Percentiles rank a stretch among this genome's conserved stretches.
Conservation (phyloP, 2,888 invertebrate species). For the Sylvicola cinctus region DNA sequence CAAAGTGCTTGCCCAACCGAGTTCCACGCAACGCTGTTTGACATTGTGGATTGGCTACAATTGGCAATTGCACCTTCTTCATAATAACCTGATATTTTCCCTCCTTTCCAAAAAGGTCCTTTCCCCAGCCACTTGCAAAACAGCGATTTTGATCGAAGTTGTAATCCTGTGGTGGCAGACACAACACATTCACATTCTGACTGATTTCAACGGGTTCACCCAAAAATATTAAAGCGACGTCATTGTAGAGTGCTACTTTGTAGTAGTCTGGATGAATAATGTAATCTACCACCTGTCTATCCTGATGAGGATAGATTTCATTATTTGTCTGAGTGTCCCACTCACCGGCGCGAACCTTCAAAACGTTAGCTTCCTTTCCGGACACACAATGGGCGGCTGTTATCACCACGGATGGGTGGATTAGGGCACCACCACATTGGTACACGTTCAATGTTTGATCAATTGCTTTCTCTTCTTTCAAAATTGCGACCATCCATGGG, state of each 20-base stretch:
- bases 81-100: conserved; percentile 35
- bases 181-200: conserved; percentile 48
- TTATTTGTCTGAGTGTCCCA: conserved; percentile 54
- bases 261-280: conserved; percentile 28
- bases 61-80: conserved; percentile 47
- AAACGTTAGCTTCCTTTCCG: conserved; percentile 9
- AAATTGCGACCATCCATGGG: conserved; percentile 57
- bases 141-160: conserved; percentile 29
- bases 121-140: conserved; percentile 49
- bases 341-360: conserved; percentile 44
- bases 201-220: conserved; percentile 34
- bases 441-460: conserved; percentile 28
- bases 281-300: conserved; percentile 30
- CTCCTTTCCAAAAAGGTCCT: conserved; percentile 17
- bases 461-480: conserved; percentile 16
- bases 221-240: conserved; percentile 48
- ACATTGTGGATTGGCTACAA: conserved; percentile 31
- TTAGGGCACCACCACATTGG: conserved; percentile 62
- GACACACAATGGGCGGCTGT: conserved; percentile 54
- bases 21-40: conserved; percentile 32
- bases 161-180: conserved; percentile 30
- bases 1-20: conserved; percentile 39
- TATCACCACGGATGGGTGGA: conserved; percentile 47
- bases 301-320: conserved; percentile 46
- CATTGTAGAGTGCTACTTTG: conserved; percentile 43